Conservation (phyloP, 2,797 vertebrate species). For the Prunella strophiata region DNA sequence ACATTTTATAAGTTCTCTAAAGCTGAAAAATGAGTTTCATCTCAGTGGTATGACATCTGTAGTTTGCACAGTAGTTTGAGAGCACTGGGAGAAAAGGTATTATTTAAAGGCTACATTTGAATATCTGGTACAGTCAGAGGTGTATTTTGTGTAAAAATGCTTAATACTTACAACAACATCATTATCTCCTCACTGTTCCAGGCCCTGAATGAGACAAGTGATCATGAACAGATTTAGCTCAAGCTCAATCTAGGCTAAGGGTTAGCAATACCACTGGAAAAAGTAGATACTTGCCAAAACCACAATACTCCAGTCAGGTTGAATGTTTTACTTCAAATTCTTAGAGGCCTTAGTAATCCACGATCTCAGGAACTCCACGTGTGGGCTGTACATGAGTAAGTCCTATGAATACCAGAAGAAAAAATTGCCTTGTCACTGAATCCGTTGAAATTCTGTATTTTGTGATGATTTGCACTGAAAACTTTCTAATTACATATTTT, state of each 20-base stretch:
- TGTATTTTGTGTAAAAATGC: background rate
- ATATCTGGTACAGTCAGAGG: background rate
- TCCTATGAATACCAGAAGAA: background rate
- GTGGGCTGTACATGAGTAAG: background rate
- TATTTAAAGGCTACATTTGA: background rate
- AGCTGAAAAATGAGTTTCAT: background rate
- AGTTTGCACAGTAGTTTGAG: background rate
- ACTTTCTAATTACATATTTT: background rate
- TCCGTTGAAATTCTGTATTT: background rate
- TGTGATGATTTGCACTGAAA: background rate
- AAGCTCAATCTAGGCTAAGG: background rate
- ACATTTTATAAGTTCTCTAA: background rate
- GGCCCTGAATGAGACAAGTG: background rate
- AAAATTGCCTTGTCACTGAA: background rate
- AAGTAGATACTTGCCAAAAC: background rate
- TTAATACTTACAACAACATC: background rate
- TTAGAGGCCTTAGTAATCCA: background rate
- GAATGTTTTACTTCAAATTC: background rate
- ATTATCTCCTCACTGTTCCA: background rate
- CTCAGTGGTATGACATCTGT: background rate
- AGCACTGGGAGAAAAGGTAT: background rate
- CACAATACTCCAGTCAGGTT: background rate
- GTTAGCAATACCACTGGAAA: background rate
- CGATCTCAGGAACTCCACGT: fast-evolving
- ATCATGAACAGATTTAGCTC: background rate